Evolutionary conservation across 2,888 invertebrate genomes (phyloP).

Genomic region (Euphydryas editha): DNA sequence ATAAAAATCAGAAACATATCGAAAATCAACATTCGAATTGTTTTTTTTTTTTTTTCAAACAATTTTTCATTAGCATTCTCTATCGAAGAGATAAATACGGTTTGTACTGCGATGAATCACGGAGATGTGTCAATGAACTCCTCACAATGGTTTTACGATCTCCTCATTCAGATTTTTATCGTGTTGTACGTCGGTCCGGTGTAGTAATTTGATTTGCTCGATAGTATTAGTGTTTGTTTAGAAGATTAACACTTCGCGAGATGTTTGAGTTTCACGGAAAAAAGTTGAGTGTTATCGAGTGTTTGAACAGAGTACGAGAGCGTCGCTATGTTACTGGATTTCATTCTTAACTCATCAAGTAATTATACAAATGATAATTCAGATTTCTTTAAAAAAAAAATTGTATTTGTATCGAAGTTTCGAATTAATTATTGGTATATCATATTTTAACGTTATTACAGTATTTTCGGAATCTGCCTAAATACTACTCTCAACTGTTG

Average conservation of each 20-base stretch:
- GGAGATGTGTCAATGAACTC: slow-evolving; percentile 55
- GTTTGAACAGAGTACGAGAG: not conserved
- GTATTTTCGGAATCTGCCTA: not conserved
- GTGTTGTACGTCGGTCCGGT: slow-evolving; percentile 16
- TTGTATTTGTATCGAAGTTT: not conserved
- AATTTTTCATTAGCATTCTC: slow-evolving; percentile 48
- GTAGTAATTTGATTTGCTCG: slow-evolving; percentile 31
- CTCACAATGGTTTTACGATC: slow-evolving; percentile 54
- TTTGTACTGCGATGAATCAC: slow-evolving; percentile 58
- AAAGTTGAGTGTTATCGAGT: not conserved
- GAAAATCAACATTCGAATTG: slow-evolving; percentile 64
- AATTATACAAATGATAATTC: no score
- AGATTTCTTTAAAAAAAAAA: not conserved
- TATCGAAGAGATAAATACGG: slow-evolving; percentile 55
- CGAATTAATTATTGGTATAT: not conserved
- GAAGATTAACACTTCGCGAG: slow-evolving; percentile 14
- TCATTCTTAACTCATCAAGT: no score
- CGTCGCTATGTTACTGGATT: no score
- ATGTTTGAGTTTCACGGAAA: slow-evolving; percentile 1
- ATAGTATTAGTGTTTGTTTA: slow-evolving; percentile 23
- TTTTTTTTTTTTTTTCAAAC: slow-evolving; percentile 62
- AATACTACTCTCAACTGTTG: not conserved
- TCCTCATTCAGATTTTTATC: slow-evolving; percentile 47
- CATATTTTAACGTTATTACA: not conserved
- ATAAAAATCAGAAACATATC: slow-evolving; percentile 64